Base-by-base conservation (phyloP, 2,797 vertebrate species). In the Labroides dimidiatus region DNA sequence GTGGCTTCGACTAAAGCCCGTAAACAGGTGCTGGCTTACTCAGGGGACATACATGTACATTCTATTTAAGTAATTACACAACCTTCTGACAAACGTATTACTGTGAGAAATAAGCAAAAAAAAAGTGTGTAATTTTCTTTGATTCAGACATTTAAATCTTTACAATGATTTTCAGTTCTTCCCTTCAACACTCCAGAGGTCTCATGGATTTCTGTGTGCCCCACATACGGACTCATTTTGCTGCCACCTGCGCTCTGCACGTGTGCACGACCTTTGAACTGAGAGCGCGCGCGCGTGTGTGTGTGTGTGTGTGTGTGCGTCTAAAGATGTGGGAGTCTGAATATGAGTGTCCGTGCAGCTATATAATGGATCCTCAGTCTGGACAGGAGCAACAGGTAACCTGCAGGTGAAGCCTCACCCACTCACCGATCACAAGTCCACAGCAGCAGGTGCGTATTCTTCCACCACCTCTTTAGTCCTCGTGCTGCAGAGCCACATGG, bases 251-350 rank as follows among this genome's bases (percentile, higher is more conserved):
- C 0, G 6, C 62, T 14, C 36, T 59, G 64, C 53, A 78, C 47
- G 69, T 83, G 63, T 58, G 81, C 47, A 6, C 61, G 64, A 87
- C 83, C 90, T 86, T 90, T 88, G 84, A 64, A 67, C 84, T 10
- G 44, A 48, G 64, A 23, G 20, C 48, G 43, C n/a, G 43, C n/a
- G 43, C n/a, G 43, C 0, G 43, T 47, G 44, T 12, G 44, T n/a
- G n/a, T 13, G 45, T 21, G 45, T 1, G 45, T 14, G 45, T 47
- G 45, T 21, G 45, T 47, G 45, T 48, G 44, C 5, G 45, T 21
- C 30, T 7, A 9, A 33, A 33, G 30, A 33, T 33, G 37, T 39
- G 37, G 10, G 37, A 20, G 44, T 45, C 8, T 45, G n/a, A 10
- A 4, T 23, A 12, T 14, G 47, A 1, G 20, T 15, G 47, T 23